Evolutionary conservation across 2,113 vertebrate species (phyloP), one percentile per base, ranked within the genome.

Genomic region (Dolichallabes microphthalmus): DNA sequence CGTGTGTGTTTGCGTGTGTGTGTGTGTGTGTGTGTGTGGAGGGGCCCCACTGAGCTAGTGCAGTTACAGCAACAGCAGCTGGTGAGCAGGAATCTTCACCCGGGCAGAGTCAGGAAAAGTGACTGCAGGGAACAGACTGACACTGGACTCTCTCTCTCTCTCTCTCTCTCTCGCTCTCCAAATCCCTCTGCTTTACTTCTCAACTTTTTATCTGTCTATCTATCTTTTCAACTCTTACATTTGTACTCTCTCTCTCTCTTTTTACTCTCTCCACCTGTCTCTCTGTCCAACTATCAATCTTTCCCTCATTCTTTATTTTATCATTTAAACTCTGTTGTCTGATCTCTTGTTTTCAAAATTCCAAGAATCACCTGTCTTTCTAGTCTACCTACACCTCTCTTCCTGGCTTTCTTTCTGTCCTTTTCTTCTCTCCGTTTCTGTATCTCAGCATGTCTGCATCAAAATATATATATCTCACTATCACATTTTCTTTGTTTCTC

Each of bases 51-150:
- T 78, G 75, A 77, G 45, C 39, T 27, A 52, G 52, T 77, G 76
- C 57, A 60, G 30, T 79, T 79, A 79, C 27, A 78, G 76, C 57
- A 60, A 6, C 76, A 79, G 76, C 76, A 79, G 76, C 76, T 60
- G 55, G 76, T 79, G 32, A 79, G 76, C 76, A 79, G 76, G 76
- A 79, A 79, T 79, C 76, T 60, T 79, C 57, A 60, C 32, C 55
- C 76, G 60, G 76, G 55, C 20, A 57, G 76, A 79, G 76, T 79
- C 55, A 79, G 55, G 35, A 30, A 79, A 57, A 60, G 60, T 11
- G 76, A 79, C 76, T 79, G 76, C 57, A 79, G 55, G 76, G 76
- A 79, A 79, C 76, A 79, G 76, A 79, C 76, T 79, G 76, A 79
- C 76, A 79, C 55, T 30, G 55, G 76, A 79, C 53, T 22, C 76